phyloP scores from a whole-genome alignment of 1,140 invertebrate genomes.

The Apis cerana region DNA sequence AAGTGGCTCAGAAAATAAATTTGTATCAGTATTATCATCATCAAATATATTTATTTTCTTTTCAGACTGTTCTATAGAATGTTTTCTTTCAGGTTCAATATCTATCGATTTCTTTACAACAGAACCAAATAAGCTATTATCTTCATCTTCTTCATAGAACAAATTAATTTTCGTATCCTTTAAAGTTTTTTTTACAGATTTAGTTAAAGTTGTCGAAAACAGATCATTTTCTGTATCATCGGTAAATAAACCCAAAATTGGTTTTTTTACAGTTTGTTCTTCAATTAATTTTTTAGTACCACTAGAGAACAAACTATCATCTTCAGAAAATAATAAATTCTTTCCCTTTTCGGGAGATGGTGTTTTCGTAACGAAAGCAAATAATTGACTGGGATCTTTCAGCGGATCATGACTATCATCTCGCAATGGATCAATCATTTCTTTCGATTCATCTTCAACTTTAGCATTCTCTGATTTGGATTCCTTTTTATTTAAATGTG shows the following conservation, averaged over 20 bases:
- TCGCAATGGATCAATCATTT: constrained; percentile 72
- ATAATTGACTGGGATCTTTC: constrained; percentile 77
- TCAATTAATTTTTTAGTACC: constrained; percentile 50
- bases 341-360: constrained; percentile 77
- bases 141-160: constrained; percentile 72
- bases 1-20: constrained; percentile 46
- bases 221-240: constrained; percentile 73
- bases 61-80: not conserved
- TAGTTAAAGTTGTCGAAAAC: constrained; percentile 67
- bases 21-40: constrained; percentile 60
- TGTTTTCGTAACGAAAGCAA: constrained; percentile 79
- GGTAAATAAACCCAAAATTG: constrained; percentile 65
- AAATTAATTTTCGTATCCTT: constrained; percentile 68
- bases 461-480: not conserved
- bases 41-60: constrained; percentile 59
- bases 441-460: constrained; percentile 3
- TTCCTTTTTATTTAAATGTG: not conserved
- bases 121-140: constrained; percentile 70
- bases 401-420: constrained; percentile 74
- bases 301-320: constrained; percentile 74
- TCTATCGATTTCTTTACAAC: constrained; percentile 33
- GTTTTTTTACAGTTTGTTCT: constrained; percentile 52
- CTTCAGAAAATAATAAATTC: constrained; percentile 68
- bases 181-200: constrained; percentile 66
- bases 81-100: constrained; percentile 13